A percentile compares a stretch with the other conserved stretches of the same genome.
phyloP scores from a whole-genome alignment of 2,797 vertebrate genomes.

The Ispidina lecontei region DNA sequence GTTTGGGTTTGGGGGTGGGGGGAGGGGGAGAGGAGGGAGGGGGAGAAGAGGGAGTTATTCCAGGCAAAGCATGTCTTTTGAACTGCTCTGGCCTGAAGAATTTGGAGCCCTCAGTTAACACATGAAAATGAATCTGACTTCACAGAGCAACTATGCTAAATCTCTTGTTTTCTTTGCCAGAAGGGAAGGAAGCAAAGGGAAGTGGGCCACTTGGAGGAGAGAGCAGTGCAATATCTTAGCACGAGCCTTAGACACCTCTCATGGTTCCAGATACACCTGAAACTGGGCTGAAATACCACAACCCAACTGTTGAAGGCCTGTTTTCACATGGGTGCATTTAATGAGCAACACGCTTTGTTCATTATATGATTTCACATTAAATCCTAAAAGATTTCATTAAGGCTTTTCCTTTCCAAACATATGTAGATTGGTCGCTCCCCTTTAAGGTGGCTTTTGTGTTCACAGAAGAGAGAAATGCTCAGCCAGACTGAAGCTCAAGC shows the following conservation, averaged over 20 bases:
- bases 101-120: not conserved
- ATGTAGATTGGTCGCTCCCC: not conserved
- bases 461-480: conserved; percentile 1
- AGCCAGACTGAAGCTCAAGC: conserved; percentile 24
- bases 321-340: not conserved
- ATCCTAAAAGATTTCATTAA: conserved; percentile 22
- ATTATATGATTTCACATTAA: conserved; percentile 32
- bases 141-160: rapidly evolving
- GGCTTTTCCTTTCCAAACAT: conserved; percentile 50
- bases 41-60: not conserved
- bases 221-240: rapidly evolving
- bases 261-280: not conserved
- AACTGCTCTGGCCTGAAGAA: conserved; percentile 6
- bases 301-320: not conserved
- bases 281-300: not conserved
- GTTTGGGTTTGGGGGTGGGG: not conserved
- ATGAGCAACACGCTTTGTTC: conserved; percentile 41
- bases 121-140: not conserved
- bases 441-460: conserved; percentile 60
- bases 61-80: not conserved
- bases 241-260: not conserved
- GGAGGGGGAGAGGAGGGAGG: too few species aligned
- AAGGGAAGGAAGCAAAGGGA: not conserved
- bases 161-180: not conserved
- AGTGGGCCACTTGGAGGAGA: not conserved